Conservation (phyloP, 2,797 vertebrate genomes). For the Syngnathus acus region DNA sequence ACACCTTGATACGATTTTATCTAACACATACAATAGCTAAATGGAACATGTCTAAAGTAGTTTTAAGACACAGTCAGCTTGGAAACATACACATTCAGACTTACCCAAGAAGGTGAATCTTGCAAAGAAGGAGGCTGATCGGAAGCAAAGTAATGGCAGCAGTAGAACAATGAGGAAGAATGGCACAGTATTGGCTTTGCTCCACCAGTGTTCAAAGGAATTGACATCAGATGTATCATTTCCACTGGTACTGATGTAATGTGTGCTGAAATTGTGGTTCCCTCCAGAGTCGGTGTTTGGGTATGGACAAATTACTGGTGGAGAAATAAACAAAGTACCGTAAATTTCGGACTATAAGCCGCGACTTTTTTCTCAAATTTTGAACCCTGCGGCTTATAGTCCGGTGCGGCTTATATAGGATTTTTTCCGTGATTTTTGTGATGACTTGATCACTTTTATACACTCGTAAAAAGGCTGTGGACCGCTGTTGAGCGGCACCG, state of each 20-base stretch:
- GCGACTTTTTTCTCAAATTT: no score
- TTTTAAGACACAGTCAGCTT: not conserved
- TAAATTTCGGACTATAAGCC: no score
- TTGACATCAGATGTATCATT: constrained; percentile 32
- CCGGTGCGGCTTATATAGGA: no score
- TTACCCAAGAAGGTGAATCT: constrained; percentile 93
- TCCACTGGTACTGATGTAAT: constrained; percentile 26
- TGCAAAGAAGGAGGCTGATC: constrained; percentile 94
- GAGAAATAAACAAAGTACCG: constrained; percentile 14
- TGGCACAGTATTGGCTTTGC: constrained; percentile 84
- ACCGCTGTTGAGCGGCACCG: no score
- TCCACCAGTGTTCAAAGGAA: constrained; percentile 76
- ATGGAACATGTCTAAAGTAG: not conserved
- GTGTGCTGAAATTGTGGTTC: constrained; percentile 22
- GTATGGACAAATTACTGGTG: constrained; percentile 83
- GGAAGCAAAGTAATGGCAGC: constrained; percentile 87
- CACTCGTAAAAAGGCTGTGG: no score
- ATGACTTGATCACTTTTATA: no score
- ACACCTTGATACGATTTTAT: not conserved
- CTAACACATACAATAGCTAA: not conserved
- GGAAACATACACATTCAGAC: not conserved
- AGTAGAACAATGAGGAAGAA: constrained; percentile 83
- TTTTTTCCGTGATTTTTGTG: no score
- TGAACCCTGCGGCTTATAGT: no score
- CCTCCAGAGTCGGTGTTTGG: constrained; percentile 37